phyloP scores from a whole-genome alignment of 2,797 vertebrate genomes.

The Gadopsis marmoratus region DNA sequence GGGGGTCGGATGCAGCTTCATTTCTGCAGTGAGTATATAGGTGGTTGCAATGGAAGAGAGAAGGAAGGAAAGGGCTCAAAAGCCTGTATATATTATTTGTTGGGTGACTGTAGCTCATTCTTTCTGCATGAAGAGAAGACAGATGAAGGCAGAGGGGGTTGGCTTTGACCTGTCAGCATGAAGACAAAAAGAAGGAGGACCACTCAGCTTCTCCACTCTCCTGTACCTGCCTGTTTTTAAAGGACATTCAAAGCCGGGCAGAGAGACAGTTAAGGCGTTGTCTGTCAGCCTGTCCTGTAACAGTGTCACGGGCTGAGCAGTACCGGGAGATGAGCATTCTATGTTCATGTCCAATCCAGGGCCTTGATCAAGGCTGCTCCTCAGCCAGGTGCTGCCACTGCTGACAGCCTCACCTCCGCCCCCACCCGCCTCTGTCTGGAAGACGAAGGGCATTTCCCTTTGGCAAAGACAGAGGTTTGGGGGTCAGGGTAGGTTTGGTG shows the following conservation, averaged over 20 bases:
- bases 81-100: background rate
- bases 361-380: conserved; percentile 85
- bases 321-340: conserved; percentile 57
- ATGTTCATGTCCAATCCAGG: conserved; percentile 71
- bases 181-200: conserved; percentile 53
- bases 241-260: conserved; percentile 71
- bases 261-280: conserved; percentile 59
- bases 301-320: conserved; percentile 65
- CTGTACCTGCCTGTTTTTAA: conserved; percentile 67
- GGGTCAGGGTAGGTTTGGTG: conserved; percentile 6
- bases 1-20: conserved; percentile 15
- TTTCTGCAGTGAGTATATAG: conserved; percentile 11
- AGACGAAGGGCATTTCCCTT: conserved; percentile 63
- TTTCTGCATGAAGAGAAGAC: conserved; percentile 25
- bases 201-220: conserved; percentile 44
- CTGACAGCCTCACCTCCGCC: conserved; percentile 78
- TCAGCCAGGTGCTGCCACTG: conserved; percentile 73
- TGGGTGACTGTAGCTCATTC: conserved; percentile 8
- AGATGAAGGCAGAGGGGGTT: conserved; percentile 4
- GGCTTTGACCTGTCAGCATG: conserved; percentile 76
- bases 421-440: conserved; percentile 33
- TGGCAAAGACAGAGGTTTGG: conserved; percentile 65
- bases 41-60: background rate
- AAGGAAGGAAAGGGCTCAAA: background rate
- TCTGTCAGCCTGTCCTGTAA: conserved; percentile 80